phyloP scores from a whole-genome alignment of 2,797 vertebrate species.

The Psittacula echo region DNA sequence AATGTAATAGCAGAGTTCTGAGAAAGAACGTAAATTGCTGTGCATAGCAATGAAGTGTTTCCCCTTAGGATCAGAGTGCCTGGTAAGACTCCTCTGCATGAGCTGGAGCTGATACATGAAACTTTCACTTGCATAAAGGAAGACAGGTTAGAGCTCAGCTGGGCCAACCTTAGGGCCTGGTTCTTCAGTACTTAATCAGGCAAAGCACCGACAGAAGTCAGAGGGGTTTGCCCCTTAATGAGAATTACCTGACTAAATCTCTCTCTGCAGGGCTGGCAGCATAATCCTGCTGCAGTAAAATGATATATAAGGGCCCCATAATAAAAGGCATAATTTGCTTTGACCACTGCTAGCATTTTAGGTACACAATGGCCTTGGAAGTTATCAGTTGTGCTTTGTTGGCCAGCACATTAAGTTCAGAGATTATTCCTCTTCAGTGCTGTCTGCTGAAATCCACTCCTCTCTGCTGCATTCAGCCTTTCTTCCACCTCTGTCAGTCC shows the following conservation, averaged over 20 bases:
- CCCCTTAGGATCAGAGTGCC: conserved; percentile 42
- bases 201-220: conserved; percentile 41
- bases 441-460: conserved; percentile 18
- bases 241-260: conserved; percentile 60
- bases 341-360: conserved; percentile 44
- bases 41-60: conserved; percentile 54
- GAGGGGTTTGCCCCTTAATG: conserved; percentile 49
- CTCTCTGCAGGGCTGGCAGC: conserved; percentile 14
- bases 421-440: conserved; percentile 35
- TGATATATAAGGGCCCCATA: conserved; percentile 24
- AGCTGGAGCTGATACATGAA: conserved; percentile 8
- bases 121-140: conserved; percentile 15
- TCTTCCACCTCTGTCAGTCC: background rate
- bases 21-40: conserved; percentile 51
- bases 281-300: conserved; percentile 48
- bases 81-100: conserved; percentile 21
- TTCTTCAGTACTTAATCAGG: conserved; percentile 52
- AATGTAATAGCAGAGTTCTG: conserved; percentile 18
- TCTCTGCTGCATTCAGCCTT: background rate
- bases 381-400: conserved; percentile 36
- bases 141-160: conserved; percentile 37
- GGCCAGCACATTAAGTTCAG: background rate
- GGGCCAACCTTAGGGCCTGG: conserved; percentile 11
- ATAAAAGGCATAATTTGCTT: conserved; percentile 59
- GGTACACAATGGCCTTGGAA: conserved; percentile 24